Percentiles rank a stretch among this genome's conserved stretches.
Evolutionary conservation across 35 echinoderm and acorn worm genomes (phyloP).

Genomic region (Lytechinus variegatus): DNA sequence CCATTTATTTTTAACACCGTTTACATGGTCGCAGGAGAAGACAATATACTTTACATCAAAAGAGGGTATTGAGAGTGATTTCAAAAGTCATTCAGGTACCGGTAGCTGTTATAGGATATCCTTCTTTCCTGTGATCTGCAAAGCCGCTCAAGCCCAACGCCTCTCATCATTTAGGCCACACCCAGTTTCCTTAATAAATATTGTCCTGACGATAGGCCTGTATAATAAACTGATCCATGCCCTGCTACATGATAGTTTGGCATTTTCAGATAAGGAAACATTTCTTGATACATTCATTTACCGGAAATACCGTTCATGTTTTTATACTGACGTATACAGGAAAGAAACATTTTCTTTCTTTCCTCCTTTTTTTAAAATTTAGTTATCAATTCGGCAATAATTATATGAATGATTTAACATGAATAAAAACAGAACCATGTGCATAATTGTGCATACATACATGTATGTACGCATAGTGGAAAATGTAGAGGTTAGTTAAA

Average conservation of each 20-base stretch:
- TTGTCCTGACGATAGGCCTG: background rate
- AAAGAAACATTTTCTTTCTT: no score
- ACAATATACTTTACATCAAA: background rate
- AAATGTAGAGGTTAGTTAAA: no score
- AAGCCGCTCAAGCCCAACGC: background rate
- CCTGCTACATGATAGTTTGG: background rate
- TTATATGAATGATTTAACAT: no score
- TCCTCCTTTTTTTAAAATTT: no score
- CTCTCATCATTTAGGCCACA: background rate
- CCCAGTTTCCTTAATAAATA: background rate
- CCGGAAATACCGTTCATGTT: no score
- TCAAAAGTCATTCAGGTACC: background rate
- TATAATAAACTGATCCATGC: no score
- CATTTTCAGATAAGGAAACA: background rate
- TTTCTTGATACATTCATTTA: background rate
- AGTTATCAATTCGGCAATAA: no score
- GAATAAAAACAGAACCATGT: no score
- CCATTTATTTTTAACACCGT: no score
- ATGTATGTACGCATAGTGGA: no score
- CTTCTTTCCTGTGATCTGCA: conserved; percentile 27
- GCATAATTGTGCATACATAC: no score
- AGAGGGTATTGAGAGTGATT: background rate
- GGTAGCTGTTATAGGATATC: conserved; percentile 41
- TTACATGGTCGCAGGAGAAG: background rate
- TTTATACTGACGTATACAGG: no score